These are phyloP conservation scores for Habropoda laboriosa DNA, from an alignment of 1,140 invertebrate genomes.

Conservation along the genomic window DNA sequence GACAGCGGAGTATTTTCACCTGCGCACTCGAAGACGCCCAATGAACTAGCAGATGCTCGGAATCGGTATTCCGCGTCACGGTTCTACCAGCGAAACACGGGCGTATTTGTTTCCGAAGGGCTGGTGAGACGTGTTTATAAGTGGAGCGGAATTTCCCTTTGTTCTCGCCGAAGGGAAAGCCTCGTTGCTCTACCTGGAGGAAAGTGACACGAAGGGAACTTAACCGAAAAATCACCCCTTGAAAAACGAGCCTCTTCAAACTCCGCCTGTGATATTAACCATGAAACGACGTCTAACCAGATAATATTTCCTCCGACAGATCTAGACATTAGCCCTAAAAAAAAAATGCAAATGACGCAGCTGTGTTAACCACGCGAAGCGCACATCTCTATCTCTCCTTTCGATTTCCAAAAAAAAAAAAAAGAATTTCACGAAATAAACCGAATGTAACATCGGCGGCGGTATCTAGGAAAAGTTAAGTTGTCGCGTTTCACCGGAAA, in stretches of 20 bases:
- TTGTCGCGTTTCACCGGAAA: slow-evolving; percentile 47
- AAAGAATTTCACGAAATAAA: too few species aligned
- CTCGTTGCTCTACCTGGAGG: slow-evolving; percentile 47
- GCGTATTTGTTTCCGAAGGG: slow-evolving; percentile 72
- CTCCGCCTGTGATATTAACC: slow-evolving; percentile 16
- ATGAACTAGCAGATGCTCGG: slow-evolving; percentile 61
- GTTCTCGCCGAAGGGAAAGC: slow-evolving; percentile 65
- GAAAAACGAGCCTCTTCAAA: slow-evolving; percentile 62
- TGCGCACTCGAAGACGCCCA: neutral
- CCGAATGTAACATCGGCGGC: neutral
- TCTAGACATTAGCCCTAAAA: slow-evolving; percentile 34
- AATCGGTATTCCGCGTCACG: slow-evolving; percentile 58
- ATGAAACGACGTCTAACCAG: neutral
- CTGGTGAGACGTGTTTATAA: slow-evolving; percentile 71
- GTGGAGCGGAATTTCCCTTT: slow-evolving; percentile 71
- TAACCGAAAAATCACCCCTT: slow-evolving; percentile 69
- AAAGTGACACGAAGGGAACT: slow-evolving; percentile 68
- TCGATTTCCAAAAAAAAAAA: neutral
- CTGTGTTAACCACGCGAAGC: slow-evolving; percentile 26
- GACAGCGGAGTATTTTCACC: neutral
- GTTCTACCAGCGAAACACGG: slow-evolving; percentile 11
- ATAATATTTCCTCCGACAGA: slow-evolving; percentile 46
- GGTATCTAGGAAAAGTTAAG: slow-evolving; percentile 7
- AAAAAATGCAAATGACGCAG: slow-evolving; percentile 11
- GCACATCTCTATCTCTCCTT: neutral